phyloP scores from a whole-genome alignment of 2,888 invertebrate species.

The Yponomeuta sedellus region DNA sequence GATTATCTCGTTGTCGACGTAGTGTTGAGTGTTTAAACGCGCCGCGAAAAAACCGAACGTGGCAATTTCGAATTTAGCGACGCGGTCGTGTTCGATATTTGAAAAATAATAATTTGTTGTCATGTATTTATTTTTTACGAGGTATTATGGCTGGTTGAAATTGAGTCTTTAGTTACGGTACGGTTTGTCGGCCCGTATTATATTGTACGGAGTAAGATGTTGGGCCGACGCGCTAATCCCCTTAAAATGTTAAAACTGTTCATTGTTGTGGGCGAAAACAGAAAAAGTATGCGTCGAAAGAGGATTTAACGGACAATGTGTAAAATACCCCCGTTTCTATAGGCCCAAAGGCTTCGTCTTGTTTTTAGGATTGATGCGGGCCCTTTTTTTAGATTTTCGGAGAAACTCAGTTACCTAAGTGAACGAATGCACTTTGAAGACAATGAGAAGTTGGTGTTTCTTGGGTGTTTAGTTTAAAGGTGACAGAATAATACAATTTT shows the following conservation, averaged over 20 bases:
- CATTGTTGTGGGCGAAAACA: conserved; percentile 37
- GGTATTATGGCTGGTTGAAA: conserved; percentile 24
- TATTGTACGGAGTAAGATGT: conserved; percentile 30
- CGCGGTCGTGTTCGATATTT: conserved; percentile 7
- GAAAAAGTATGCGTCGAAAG: conserved; percentile 25
- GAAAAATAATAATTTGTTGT: conserved; percentile 7
- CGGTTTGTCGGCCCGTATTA: conserved; percentile 22
- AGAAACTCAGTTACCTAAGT: conserved; percentile 6
- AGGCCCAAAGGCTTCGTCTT: conserved; percentile 1
- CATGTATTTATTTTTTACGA: conserved; percentile 23
- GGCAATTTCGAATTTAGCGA: conserved; percentile 10
- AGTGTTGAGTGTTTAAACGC: conserved; percentile 24
- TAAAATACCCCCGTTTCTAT: background rate
- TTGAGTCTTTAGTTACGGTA: conserved; percentile 32
- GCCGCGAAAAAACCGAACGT: conserved; percentile 18
- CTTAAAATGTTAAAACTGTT: conserved; percentile 41
- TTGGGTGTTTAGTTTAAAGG: background rate
- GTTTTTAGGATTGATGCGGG: conserved; percentile 1
- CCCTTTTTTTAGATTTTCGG: conserved; percentile 9
- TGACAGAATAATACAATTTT: background rate
- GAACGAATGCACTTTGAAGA: background rate
- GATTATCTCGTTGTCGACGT: conserved; percentile 21
- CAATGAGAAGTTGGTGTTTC: background rate
- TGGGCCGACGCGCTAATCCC: conserved; percentile 39
- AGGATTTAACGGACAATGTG: conserved; percentile 20